Evolutionary conservation across 1,140 invertebrate species (phyloP).

Genomic region (Brachionus koreanus): DNA sequence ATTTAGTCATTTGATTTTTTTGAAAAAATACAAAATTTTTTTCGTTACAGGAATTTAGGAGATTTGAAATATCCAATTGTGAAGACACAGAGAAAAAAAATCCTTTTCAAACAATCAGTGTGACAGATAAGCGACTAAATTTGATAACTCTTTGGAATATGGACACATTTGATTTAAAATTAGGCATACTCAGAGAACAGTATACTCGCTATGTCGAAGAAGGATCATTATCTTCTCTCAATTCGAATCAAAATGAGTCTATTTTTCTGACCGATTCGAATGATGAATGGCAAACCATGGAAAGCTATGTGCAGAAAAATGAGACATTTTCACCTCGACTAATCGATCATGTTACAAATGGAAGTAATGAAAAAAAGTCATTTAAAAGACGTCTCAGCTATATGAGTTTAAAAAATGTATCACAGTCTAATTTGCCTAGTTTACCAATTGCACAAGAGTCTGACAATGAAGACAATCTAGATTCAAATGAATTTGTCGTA

Average conservation of each 20-base stretch:
- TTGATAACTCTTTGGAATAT: constrained; percentile 22
- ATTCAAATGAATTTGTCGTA: neutral
- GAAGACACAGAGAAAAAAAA: neutral
- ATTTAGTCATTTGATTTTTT: neutral
- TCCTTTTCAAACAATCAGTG: constrained; percentile 4
- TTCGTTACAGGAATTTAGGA: constrained; percentile 23
- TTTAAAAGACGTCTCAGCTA: neutral
- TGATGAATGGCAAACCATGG: constrained; percentile 22
- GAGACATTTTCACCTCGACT: constrained; percentile 12
- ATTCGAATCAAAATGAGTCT: constrained; percentile 13
- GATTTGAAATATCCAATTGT: neutral
- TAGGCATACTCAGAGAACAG: neutral
- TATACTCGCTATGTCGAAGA: constrained; percentile 15
- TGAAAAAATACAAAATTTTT: neutral
- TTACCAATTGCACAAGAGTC: neutral
- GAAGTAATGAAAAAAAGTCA: neutral
- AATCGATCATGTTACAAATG: neutral
- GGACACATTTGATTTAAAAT: constrained; percentile 13
- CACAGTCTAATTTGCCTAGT: neutral
- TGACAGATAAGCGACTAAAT: constrained; percentile 10
- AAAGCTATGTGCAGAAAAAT: constrained; percentile 16
- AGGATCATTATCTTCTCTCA: neutral
- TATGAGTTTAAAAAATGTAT: neutral
- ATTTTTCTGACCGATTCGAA: constrained; percentile 8
- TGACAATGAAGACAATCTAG: neutral